Evolutionary conservation across 2,113 vertebrate species (phyloP).

Genomic region (Dromaius novaehollandiae): DNA sequence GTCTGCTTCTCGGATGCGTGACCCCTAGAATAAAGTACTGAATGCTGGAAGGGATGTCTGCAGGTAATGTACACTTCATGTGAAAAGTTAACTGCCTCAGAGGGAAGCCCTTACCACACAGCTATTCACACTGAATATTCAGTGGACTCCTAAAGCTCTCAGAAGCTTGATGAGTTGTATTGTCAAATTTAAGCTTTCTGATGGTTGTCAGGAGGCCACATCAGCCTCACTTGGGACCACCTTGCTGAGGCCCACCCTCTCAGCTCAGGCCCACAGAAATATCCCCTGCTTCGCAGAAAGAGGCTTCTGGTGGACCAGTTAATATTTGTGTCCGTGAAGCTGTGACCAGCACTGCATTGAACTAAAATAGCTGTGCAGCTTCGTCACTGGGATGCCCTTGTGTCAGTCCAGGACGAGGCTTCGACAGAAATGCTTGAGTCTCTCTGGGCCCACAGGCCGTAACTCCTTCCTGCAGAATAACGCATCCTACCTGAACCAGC

Average conservation of each 20-base stretch:
- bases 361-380: not conserved
- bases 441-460: not conserved
- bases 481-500: not conserved
- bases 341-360: not conserved
- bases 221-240: rapidly evolving
- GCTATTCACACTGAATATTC: not conserved
- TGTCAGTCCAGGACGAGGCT: not conserved
- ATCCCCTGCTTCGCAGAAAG: not conserved
- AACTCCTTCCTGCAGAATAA: not conserved
- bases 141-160: not conserved
- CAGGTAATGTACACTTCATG: rapidly evolving
- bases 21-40: not conserved
- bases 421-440: not conserved
- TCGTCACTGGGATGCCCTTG: not conserved
- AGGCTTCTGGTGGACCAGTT: rapidly evolving
- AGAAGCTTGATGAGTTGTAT: not conserved
- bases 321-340: not conserved
- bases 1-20: too few relatives aligned
- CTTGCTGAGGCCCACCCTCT: not conserved
- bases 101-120: not conserved
- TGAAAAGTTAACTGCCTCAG: not conserved
- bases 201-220: not conserved
- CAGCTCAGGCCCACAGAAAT: not conserved
- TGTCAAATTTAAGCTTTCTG: not conserved
- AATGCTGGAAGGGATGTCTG: rapidly evolving